A percentile compares a stretch with the other conserved stretches of the same genome.
These are phyloP conservation scores for Pipistrellus pipistrellus DNA, from an alignment of 2,797 vertebrate species.

Conservation along the genomic window DNA sequence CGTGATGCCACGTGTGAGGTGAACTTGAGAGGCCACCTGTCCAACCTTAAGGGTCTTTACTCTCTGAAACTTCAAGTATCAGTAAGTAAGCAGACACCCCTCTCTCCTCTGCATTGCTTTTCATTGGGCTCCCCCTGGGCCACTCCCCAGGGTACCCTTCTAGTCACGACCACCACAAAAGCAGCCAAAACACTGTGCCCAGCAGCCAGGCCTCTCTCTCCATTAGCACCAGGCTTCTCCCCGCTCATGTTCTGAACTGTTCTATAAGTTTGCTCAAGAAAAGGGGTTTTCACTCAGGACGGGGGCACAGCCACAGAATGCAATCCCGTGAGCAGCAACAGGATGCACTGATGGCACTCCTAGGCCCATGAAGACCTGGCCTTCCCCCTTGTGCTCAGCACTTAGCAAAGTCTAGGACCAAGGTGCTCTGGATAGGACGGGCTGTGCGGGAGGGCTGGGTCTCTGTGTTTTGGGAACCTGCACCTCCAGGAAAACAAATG, in stretches of 20 bases:
- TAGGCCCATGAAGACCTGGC: not conserved
- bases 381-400: not conserved
- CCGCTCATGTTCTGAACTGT: not conserved
- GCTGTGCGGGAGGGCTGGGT: not conserved
- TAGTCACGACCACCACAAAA: not conserved
- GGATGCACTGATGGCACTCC: not conserved
- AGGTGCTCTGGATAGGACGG: not conserved
- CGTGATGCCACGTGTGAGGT: not conserved
- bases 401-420: not conserved
- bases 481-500: not conserved
- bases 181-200: not conserved
- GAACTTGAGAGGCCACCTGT: not conserved
- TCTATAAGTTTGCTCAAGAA: constrained; percentile 31
- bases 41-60: not conserved
- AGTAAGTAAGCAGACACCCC: not conserved
- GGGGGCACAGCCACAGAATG: not conserved
- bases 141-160: not conserved
- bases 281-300: not conserved
- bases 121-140: not conserved
- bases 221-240: not conserved
- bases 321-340: not conserved
- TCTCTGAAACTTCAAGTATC: not conserved
- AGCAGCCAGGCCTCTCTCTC: not conserved
- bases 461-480: not conserved
- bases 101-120: not conserved